Conservation (phyloP, 2,797 vertebrate species). For the Falco berigora region DNA sequence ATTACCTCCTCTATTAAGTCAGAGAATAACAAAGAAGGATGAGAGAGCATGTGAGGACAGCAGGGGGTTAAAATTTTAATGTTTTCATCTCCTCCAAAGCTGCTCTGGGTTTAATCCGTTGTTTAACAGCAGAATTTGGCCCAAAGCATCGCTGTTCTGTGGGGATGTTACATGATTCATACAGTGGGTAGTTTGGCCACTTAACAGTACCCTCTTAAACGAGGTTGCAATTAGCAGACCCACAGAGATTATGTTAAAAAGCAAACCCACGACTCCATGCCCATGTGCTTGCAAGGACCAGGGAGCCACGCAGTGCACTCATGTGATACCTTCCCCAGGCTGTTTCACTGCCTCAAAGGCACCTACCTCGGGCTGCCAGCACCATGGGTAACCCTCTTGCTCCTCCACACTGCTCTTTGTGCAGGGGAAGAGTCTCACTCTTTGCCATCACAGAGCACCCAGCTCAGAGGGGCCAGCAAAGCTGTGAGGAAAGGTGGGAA, state of each 20-base stretch:
- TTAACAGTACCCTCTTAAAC: not conserved
- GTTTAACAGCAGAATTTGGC: not conserved
- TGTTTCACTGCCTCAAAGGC: not conserved
- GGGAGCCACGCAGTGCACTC: accelerated
- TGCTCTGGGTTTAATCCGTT: not conserved
- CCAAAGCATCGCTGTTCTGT: not conserved
- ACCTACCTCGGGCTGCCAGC: not conserved
- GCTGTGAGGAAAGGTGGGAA: not conserved
- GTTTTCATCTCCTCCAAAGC: not conserved
- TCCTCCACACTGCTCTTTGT: accelerated
- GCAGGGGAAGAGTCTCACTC: too few species aligned
- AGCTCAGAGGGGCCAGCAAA: not conserved
- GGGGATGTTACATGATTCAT: too few species aligned
- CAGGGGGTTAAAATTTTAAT: not conserved
- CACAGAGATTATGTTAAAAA: not conserved
- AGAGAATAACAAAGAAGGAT: not conserved
- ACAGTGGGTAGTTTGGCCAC: not conserved
- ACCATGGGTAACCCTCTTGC: not conserved
- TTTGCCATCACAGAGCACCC: accelerated
- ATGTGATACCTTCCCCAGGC: not conserved
- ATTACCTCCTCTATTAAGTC: not conserved
- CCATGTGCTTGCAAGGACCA: not conserved
- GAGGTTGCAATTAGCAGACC: not conserved
- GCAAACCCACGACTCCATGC: not conserved
- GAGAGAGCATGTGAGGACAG: not conserved